These are phyloP conservation scores for Pemphredon lugubris DNA, from an alignment of 2,888 invertebrate genomes.

Conservation along the genomic window DNA sequence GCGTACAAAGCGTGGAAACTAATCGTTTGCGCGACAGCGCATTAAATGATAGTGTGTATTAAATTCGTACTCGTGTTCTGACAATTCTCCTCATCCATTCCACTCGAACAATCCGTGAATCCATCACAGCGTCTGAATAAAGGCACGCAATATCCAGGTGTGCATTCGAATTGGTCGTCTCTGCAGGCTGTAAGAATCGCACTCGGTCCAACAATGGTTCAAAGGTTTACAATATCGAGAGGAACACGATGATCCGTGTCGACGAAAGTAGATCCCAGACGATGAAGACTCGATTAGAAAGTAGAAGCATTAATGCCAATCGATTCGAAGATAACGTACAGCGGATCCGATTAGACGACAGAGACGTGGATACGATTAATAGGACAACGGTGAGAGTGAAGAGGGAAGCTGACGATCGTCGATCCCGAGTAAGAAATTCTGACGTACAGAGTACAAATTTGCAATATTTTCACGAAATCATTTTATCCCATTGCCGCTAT, in stretches of 20 bases:
- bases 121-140: slow-evolving; percentile 85
- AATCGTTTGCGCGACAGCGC: no score
- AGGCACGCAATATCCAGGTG: slow-evolving; percentile 86
- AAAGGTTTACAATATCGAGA: neutral
- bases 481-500: no score
- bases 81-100: slow-evolving; percentile 89
- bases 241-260: neutral
- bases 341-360: no score
- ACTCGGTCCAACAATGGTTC: slow-evolving; percentile 35
- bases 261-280: neutral
- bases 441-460: no score
- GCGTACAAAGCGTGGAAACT: neutral
- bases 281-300: no score
- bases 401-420: no score
- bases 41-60: slow-evolving; percentile 5
- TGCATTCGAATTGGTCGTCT: slow-evolving; percentile 88
- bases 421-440: no score
- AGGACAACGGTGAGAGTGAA: no score
- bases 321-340: no score
- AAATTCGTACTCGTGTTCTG: slow-evolving; percentile 62
- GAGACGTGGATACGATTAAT: no score
- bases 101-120: slow-evolving; percentile 87
- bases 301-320: no score
- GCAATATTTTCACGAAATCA: no score
- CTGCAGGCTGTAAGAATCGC: slow-evolving; percentile 84